These are phyloP conservation scores for Cochlearius cochlearius DNA, from an alignment of 2,113 vertebrate genomes.

Conservation along the genomic window DNA sequence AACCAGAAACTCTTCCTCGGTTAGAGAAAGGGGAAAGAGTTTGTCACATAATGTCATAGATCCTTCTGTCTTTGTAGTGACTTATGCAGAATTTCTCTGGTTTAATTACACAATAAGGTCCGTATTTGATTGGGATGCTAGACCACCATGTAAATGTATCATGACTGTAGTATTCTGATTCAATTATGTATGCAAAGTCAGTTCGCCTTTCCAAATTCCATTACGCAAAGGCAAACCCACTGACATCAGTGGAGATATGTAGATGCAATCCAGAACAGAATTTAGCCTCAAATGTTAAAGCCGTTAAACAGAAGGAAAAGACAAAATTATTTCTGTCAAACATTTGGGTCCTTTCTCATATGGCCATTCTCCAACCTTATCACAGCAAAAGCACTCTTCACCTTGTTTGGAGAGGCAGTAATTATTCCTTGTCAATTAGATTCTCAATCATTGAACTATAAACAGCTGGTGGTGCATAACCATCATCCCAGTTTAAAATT, in stretches of 20 bases:
- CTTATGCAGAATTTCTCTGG: background rate
- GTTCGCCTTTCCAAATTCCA: background rate
- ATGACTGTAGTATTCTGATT: background rate
- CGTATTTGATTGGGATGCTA: background rate
- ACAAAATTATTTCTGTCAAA: background rate
- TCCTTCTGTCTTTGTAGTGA: background rate
- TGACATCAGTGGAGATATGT: background rate
- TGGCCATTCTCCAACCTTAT: background rate
- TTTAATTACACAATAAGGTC: background rate
- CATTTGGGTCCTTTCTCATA: background rate
- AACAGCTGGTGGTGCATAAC: slow-evolving; percentile 43
- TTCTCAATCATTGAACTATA: background rate
- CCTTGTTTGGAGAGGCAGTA: background rate
- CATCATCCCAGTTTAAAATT: slow-evolving; percentile 24
- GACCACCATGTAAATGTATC: background rate
- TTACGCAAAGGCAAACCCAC: background rate
- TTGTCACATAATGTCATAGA: background rate
- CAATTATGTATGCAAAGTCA: background rate
- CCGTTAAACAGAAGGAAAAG: background rate
- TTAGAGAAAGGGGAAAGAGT: background rate
- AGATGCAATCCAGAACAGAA: background rate
- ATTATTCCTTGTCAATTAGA: slow-evolving; percentile 42
- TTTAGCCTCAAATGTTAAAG: background rate
- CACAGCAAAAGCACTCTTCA: background rate
- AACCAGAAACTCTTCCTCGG: background rate